phyloP scores from a whole-genome alignment of 2,113 vertebrate species.

The Microcebus jonahi region DNA sequence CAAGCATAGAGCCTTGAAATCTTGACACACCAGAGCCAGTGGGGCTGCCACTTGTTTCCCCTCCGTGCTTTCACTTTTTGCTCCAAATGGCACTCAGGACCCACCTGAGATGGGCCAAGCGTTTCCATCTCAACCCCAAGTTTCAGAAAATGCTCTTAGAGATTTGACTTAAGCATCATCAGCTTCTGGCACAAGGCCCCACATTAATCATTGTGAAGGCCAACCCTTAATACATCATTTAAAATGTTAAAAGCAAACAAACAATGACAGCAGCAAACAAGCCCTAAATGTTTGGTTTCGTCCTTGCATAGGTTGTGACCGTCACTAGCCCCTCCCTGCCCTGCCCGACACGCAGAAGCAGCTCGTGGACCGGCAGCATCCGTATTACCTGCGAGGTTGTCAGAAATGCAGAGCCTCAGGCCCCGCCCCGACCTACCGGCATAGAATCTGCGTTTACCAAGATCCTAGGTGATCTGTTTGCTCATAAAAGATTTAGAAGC shows the following conservation, averaged over 20 bases:
- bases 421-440: no score
- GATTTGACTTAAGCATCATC: neutral
- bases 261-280: neutral
- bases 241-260: neutral
- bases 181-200: neutral
- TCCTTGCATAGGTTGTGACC: no score
- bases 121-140: neutral
- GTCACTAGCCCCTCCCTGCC: neutral
- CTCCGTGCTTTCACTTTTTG: neutral
- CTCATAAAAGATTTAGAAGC: neutral
- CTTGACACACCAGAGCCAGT: accelerated
- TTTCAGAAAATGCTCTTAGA: neutral
- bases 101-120: neutral
- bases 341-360: neutral
- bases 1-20: neutral
- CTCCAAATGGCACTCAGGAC: neutral
- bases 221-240: neutral
- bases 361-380: accelerated
- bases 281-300: accelerated
- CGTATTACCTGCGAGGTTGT: neutral
- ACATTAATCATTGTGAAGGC: neutral
- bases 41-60: accelerated
- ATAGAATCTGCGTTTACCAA: neutral
- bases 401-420: neutral
- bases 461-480: neutral